phyloP scores from a whole-genome alignment of 2,797 vertebrate genomes.

The Xenentodon cancila region DNA sequence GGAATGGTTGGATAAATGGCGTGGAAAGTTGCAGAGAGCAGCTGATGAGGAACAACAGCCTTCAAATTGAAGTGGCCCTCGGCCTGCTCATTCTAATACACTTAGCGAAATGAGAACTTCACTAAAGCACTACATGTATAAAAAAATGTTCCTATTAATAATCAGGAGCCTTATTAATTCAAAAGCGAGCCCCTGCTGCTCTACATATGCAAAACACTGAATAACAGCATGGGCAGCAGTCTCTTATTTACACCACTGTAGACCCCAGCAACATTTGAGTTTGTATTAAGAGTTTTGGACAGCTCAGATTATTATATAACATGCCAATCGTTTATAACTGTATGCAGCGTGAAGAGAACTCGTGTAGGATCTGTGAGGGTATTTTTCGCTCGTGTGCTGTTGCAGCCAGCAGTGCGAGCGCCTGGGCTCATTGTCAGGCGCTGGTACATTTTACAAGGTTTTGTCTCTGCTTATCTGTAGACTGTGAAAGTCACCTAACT shows the following conservation, averaged over 20 bases:
- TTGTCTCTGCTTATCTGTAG: slow-evolving; percentile 75
- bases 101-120: slow-evolving; percentile 33
- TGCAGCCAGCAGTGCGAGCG: slow-evolving; percentile 38
- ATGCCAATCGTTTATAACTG: slow-evolving; percentile 30
- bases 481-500: slow-evolving; percentile 86
- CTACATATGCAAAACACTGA: slow-evolving; percentile 57
- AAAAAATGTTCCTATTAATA: slow-evolving; percentile 67
- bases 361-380: slow-evolving; percentile 27
- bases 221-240: slow-evolving; percentile 25
- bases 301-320: slow-evolving; percentile 28
- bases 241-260: slow-evolving; percentile 35
- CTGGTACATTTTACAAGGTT: slow-evolving; percentile 77
- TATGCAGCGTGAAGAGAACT: slow-evolving; percentile 18
- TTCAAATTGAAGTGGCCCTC: slow-evolving; percentile 38
- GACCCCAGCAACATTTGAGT: slow-evolving; percentile 10
- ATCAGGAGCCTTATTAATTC: slow-evolving; percentile 63
- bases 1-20: slow-evolving; percentile 68
- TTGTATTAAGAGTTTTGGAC: slow-evolving; percentile 29
- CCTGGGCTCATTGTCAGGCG: slow-evolving; percentile 66
- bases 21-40: slow-evolving; percentile 51
- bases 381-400: slow-evolving; percentile 21
- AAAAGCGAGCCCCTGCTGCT: slow-evolving; percentile 48
- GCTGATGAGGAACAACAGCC: slow-evolving; percentile 57
- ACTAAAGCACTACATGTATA: slow-evolving; percentile 63
- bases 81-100: slow-evolving; percentile 24